A percentile compares a stretch with the other conserved stretches of the same genome.
Evolutionary conservation across 1,140 invertebrate genomes (phyloP).

Genomic region (Apis florea): DNA sequence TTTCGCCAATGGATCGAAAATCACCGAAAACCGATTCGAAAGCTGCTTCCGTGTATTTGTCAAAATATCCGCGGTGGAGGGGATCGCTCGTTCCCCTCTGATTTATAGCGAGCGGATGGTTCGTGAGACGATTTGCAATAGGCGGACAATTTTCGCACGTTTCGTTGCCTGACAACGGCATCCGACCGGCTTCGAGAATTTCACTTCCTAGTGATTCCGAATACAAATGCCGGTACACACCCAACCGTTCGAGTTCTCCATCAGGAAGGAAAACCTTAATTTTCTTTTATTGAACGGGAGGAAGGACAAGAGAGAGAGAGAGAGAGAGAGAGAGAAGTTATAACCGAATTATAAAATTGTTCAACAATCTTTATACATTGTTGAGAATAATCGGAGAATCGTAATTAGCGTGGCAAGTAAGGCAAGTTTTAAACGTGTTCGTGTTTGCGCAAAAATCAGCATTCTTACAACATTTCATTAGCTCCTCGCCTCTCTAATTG

Average conservation of each 20-base stretch:
- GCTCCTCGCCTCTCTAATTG: too few species aligned
- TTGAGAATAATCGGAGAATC: too few species aligned
- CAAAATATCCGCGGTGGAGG: not conserved
- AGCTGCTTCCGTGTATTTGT: not conserved
- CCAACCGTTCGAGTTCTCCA: not conserved
- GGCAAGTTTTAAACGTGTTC: too few species aligned
- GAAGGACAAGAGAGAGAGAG: not conserved
- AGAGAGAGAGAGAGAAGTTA: too few species aligned
- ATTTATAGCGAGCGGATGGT: not conserved
- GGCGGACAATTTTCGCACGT: constrained; percentile 48
- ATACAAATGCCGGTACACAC: constrained; percentile 34
- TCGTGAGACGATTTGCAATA: constrained; percentile 44
- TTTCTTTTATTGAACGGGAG: too few species aligned
- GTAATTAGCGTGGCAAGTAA: too few species aligned
- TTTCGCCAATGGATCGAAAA: not conserved
- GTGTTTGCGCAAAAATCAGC: too few species aligned
- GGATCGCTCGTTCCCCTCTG: constrained; percentile 31
- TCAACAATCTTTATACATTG: too few species aligned
- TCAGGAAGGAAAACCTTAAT: constrained; percentile 27
- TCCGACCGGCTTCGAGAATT: constrained; percentile 37
- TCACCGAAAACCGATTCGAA: constrained; percentile 11
- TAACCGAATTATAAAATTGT: too few species aligned
- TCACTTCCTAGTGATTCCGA: constrained; percentile 52
- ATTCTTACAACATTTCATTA: too few species aligned
- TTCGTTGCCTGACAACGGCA: constrained; percentile 18